These are phyloP conservation scores for Rhinichthys osculus DNA, from an alignment of 2,797 vertebrate genomes.

Conservation along the genomic window DNA sequence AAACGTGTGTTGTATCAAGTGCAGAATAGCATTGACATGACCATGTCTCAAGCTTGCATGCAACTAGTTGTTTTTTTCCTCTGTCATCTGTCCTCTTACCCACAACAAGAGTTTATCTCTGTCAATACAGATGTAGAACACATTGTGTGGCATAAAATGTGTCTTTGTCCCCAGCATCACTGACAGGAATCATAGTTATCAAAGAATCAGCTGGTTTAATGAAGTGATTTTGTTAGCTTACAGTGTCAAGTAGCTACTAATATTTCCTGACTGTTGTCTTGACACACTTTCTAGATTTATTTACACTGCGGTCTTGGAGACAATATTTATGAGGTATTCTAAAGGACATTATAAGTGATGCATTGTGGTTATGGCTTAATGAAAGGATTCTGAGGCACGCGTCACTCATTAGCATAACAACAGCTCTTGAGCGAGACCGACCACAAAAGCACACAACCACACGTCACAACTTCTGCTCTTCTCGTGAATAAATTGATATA, in stretches of 20 bases:
- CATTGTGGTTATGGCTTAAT: conserved; percentile 36
- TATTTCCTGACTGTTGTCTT: background rate
- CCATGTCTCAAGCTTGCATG: background rate
- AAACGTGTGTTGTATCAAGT: background rate
- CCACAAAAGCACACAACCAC: conserved; percentile 17
- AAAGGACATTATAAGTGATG: conserved; percentile 3
- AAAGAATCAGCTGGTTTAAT: background rate
- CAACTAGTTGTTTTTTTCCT: background rate
- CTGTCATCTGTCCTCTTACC: background rate
- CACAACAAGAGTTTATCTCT: background rate
- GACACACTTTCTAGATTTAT: background rate
- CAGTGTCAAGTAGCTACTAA: background rate
- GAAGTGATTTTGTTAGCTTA: background rate
- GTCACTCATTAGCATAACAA: conserved; percentile 73
- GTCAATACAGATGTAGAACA: background rate
- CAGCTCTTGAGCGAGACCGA: conserved; percentile 16
- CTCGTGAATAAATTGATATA: background rate
- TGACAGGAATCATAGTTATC: background rate
- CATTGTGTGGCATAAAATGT: background rate
- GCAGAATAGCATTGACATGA: background rate
- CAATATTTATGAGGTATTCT: background rate
- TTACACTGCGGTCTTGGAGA: background rate
- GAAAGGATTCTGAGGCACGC: conserved; percentile 70
- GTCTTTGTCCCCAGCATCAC: background rate
- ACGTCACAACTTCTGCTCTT: background rate